Percentiles rank a stretch among this genome's conserved stretches.
Evolutionary conservation across 2,797 vertebrate species (phyloP).

Genomic region (Miichthys miiuy): DNA sequence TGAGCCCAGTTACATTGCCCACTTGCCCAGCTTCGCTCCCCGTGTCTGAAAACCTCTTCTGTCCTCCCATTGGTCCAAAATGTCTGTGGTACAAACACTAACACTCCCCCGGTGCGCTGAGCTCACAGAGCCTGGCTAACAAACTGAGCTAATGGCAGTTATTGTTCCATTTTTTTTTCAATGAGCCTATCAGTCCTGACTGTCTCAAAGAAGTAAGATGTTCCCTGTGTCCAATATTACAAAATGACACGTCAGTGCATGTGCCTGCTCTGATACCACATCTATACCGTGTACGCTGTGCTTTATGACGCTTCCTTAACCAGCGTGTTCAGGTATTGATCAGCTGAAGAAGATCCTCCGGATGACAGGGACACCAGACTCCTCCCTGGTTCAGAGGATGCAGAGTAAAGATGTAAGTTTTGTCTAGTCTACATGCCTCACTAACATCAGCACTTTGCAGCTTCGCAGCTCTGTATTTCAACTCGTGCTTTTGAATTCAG

Average conservation of each 20-base stretch:
- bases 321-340: conserved; percentile 83
- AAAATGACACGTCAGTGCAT: background rate
- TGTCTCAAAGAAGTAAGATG: background rate
- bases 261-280: background rate
- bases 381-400: conserved; percentile 86
- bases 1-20: no score
- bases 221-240: background rate
- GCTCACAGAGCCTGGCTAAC: no score
- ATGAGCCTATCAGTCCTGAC: background rate
- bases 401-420: conserved; percentile 87
- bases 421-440: background rate
- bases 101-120: no score
- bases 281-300: background rate
- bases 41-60: no score
- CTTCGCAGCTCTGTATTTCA: background rate
- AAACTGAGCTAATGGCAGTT: no score
- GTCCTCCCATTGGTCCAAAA: no score
- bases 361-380: conserved; percentile 85
- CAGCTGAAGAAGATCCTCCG: conserved; percentile 87
- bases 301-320: conserved; percentile 62
- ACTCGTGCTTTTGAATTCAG: background rate
- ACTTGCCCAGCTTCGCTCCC: no score
- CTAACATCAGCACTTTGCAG: background rate
- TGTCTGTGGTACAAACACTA: no score
- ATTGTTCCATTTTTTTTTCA: no score